Percentiles rank a stretch among this genome's conserved stretches.
Conservation (phyloP, 2,797 vertebrate species). For the Malurus splendens region DNA sequence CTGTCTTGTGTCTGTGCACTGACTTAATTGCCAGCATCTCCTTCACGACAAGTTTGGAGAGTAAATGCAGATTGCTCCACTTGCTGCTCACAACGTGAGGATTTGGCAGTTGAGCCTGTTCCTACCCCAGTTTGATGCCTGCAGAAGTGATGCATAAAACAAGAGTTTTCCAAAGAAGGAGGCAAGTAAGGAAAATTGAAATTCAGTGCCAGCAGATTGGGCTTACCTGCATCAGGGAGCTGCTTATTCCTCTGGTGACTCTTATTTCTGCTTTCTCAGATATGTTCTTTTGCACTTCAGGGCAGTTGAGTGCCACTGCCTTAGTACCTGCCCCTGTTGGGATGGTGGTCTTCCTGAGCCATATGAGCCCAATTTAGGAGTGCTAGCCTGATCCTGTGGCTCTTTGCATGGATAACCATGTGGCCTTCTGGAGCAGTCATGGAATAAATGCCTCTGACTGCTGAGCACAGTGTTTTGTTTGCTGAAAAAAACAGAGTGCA, state of each 20-base stretch:
- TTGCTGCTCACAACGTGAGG: not conserved
- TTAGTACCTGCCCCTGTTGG: not conserved
- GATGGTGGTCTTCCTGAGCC: not conserved
- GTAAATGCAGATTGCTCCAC: not conserved
- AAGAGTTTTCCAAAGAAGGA: not conserved
- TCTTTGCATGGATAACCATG: not conserved
- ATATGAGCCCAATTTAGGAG: not conserved
- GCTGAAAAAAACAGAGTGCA: not conserved
- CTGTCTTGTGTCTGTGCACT: not conserved
- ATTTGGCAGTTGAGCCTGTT: not conserved
- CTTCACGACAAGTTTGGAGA: not conserved
- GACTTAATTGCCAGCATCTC: not conserved
- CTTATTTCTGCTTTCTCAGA: not conserved
- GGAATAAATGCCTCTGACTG: not conserved
- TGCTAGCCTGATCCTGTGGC: not conserved
- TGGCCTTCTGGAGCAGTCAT: not conserved
- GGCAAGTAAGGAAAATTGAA: not conserved
- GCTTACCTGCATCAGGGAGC: not conserved
- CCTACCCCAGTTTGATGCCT: not conserved
- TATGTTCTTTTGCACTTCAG: not conserved
- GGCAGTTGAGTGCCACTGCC: not conserved
- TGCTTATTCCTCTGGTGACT: not conserved
- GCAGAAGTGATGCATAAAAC: not conserved
- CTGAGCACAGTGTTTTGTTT: not conserved
- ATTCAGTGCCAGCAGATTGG: accelerated